Base-by-base conservation (phyloP, 2,888 invertebrate genomes). In the Tethea ocularis region DNA sequence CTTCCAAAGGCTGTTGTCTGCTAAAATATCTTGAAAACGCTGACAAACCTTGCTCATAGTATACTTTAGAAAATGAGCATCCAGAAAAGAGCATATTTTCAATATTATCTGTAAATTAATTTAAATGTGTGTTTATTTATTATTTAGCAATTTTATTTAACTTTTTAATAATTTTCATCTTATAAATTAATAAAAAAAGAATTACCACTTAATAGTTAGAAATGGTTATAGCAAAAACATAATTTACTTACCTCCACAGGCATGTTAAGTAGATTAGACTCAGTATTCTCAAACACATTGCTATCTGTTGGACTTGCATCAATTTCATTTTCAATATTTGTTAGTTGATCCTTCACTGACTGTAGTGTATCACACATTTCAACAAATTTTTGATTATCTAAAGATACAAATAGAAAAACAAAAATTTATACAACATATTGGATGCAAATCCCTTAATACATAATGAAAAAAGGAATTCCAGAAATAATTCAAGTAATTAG, bases 11-110 rank as follows among this genome's bases (percentile, higher is more conserved):
- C 88, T 88, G 69, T 93, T 88, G 82, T 95, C 94, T 56, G 88
- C 87, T 68, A 95, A 81, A 71, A 95, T 94, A 61, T 89, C 83
- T 68, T 93, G 83, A 74, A 95, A 94, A 67, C 94, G 86, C 72
- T 88, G 93, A 78, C 95, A 95, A 7, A 94, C 94, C 74, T 89
- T 86, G 59, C 93, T 89, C 58, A 95, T 77, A 22, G 91, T 90
- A 55, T 92, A 83, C 72, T 93, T 93, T 63, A 95, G 80, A 69
- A 93, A 93, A 68, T 91, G 86, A 62, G 94, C 93, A 80, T 95
- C 94, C 74, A 95, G 69, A 73, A 91, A 94, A 33, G 94, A 93
- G 72, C 94, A 95, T 78, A 95, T 94, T 78, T 95, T 94, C 63
- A 95, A 84, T 68, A 95, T 91, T 69, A 95, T 93, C 94, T 94